Base-by-base conservation (phyloP, 2,888 invertebrate species). In the Saturnia japonica region DNA sequence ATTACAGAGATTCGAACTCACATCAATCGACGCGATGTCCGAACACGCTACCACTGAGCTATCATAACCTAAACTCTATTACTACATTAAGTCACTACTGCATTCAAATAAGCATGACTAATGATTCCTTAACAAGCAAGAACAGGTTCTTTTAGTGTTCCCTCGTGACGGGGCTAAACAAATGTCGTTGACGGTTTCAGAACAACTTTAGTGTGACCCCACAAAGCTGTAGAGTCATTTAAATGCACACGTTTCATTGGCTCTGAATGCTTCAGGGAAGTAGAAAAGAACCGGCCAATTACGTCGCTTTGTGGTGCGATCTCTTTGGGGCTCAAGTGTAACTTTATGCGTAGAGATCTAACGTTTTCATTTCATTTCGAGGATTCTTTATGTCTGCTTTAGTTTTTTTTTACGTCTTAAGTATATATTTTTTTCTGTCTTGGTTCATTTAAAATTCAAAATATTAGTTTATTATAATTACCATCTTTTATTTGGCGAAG, bases 201-300 rank as follows among this genome's bases (percentile, higher is more conserved):
- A 87, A 88, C 89, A 89, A 91, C 88, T 91, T 91, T 90, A 91
- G 91, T 91, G 90, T 91, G 90, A 90, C 91, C 91, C 92, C 91
- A 93, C 93, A 93, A 93, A 94, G 93, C 91, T 80, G 84, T 84
- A 88, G 91, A 88, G 93, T 94, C 93, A 93, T 94, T 94, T 94
- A 94, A 94, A 93, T 93, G 94, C 94, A 93, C 93, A 94, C 94
- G 94, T 93, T 92, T 94, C 94, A 94, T 94, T 93, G 93, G 93
- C 87, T 93, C 89, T 92, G 92, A 94, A 94, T 93, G 93, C 92
- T 93, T 91, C 90, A 89, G 92, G 91, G 91, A 91, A 93, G 91
- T 91, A 91, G 90, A 91, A 93, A 93, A 94, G 93, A 91, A 91
- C 92, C 91, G 88, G 93, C 93, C 94, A 94, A 93, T 94, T 94